phyloP scores from a whole-genome alignment of 2,113 vertebrate genomes.

The Rutilus rutilus region DNA sequence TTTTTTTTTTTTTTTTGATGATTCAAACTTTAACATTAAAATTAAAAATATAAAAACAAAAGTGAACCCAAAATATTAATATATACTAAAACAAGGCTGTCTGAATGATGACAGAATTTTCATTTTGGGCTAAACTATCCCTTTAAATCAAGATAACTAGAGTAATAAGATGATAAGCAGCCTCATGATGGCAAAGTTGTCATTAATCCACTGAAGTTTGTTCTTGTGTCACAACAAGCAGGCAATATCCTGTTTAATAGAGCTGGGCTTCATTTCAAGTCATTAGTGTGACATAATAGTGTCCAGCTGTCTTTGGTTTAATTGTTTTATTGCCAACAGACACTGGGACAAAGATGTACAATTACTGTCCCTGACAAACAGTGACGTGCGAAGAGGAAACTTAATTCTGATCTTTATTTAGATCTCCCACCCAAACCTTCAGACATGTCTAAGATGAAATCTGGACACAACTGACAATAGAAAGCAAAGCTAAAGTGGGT shows the following conservation, averaged over 20 bases:
- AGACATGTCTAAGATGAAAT: neutral
- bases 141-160: neutral
- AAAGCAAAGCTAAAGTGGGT: neutral
- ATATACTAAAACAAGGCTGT: neutral
- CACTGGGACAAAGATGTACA: neutral
- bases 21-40: neutral
- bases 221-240: conserved; percentile 18
- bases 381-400: neutral
- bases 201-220: conserved; percentile 1
- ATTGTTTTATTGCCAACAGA: conserved; percentile 22
- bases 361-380: neutral
- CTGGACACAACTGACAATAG: neutral
- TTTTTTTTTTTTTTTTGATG: too few relatives aligned
- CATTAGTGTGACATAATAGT: neutral
- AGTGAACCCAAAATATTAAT: neutral
- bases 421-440: neutral
- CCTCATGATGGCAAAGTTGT: neutral
- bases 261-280: conserved; percentile 40
- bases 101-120: neutral
- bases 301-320: conserved; percentile 18
- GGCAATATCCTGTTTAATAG: conserved; percentile 18
- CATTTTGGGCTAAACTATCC: neutral
- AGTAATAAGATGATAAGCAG: neutral
- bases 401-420: conserved; percentile 12
- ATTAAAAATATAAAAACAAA: neutral